Base-by-base conservation (phyloP, 23 tunicate genomes). In the Styela clava region DNA sequence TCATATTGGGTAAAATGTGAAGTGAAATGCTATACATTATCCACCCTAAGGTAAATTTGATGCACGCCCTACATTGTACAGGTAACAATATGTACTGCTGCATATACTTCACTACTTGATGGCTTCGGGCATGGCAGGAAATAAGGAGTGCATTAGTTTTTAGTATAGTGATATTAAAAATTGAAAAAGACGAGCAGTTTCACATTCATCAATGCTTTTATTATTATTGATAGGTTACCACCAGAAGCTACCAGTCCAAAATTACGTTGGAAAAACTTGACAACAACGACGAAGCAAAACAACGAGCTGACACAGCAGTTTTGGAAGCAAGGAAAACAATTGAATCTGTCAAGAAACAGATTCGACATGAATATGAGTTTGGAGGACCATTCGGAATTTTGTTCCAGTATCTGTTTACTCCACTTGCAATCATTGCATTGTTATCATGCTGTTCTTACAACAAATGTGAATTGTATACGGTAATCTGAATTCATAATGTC, bases 341-440 rank as follows among this genome's bases (percentile, higher is more conserved):
- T 27, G 65, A 76, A 18, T 20, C n/a, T 23, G 64, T 76, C 18
- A 76, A 76, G 52, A 51, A 76, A 23, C 22, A 27, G 1, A 52
- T 44, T 30, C 18, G 37, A 76, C 65, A 18, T 64, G 44, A 63
- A 65, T 35, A 51, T 28, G 97, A 91, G 62, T 85, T 63, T 63
- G 97, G 97, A 1, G 97, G 97, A 3, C 84, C 84, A 3, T 69
- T 91, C 0, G 97, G 97, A 3, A 83, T 77, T 22, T 82, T 91
- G 51, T 35, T 91, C 36, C 80, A 78, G 69, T 85, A 85, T 34
- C 21, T 86, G 33, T 33, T 86, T 2, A 24, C 64, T 0, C 97
- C 97, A 0, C 22, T 91, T 30, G 68, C 76, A 0, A 76, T 83
- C 5, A 37, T 86, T 70, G 62, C 73, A 9, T n/a, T 91, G 52